phyloP scores from a whole-genome alignment of 2,888 invertebrate genomes.

The Acleris cristana region DNA sequence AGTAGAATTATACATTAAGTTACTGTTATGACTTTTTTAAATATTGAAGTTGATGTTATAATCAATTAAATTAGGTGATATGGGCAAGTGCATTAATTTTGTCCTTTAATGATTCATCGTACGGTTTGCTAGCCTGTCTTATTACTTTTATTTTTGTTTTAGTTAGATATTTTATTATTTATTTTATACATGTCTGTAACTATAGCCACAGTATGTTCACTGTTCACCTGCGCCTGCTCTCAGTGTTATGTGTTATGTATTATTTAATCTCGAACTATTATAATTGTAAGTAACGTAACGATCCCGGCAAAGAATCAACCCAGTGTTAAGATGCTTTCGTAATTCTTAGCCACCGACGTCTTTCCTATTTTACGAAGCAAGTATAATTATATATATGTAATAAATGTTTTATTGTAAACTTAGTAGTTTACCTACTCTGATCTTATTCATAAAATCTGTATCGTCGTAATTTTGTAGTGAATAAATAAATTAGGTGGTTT shows the following conservation, averaged over 20 bases:
- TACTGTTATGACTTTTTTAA: constrained; percentile 81
- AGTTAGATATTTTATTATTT: constrained; percentile 83
- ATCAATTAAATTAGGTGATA: constrained; percentile 81
- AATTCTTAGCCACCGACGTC: constrained; percentile 72
- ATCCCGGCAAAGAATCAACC: constrained; percentile 58
- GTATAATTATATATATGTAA: constrained; percentile 75
- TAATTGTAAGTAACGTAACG: constrained; percentile 50
- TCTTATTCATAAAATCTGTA: constrained; percentile 77
- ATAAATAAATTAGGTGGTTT: constrained; percentile 70
- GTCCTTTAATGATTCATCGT: constrained; percentile 78
- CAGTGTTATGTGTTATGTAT: constrained; percentile 62
- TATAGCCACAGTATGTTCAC: constrained; percentile 61
- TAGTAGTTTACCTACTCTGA: constrained; percentile 71
- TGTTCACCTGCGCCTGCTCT: constrained; percentile 57
- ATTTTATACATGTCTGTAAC: constrained; percentile 72
- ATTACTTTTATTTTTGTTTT: constrained; percentile 80
- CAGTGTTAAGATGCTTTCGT: constrained; percentile 69
- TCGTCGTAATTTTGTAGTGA: constrained; percentile 73
- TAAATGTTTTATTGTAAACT: constrained; percentile 81
- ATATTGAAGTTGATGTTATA: constrained; percentile 83
- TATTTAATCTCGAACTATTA: constrained; percentile 46
- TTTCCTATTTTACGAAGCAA: constrained; percentile 63
- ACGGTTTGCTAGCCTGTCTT: constrained; percentile 78
- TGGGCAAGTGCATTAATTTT: constrained; percentile 83
- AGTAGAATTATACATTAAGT: constrained; percentile 83